Base-by-base conservation (phyloP, 1,140 invertebrate genomes). In the Hylyphantes graminicola region DNA sequence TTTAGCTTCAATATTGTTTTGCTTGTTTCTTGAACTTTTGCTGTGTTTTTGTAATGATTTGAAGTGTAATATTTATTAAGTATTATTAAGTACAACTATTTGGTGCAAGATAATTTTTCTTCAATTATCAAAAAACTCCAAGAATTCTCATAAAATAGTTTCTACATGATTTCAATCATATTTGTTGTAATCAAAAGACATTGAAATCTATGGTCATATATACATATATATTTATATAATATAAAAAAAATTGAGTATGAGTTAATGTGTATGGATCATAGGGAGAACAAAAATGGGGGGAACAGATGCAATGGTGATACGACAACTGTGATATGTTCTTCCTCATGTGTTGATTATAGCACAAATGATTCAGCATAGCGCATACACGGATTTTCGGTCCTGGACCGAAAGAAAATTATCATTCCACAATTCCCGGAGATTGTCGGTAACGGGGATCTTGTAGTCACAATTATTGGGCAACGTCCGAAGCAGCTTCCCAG, bases 281-380 rank as follows among this genome's bases (percentile, higher is more conserved):
- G 80, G 82, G 82, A 85, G 82, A 85, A 77, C 74, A 67, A 85
- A 76, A 72, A 78, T 55, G 70, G 84, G 75, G 75, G 86, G 85
- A 85, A 85, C 74, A 85, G 68, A 81, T 68, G 51, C 75, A 64
- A 74, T 85, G 85, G 85, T 85, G 85, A 85, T 85, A 85, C 75
- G 85, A 85, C 78, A 85, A 85, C 85, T 85, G 85, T 85, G 85
- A 85, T 85, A 85, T 81, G 85, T 85, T 85, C 78, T 85, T 85
- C 78, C 85, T 81, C 78, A 67, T 81, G 68, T 80, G 72, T 85
- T 77, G 55, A 77, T 77, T 70, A 55, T 85, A 77, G 74, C 82
- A 85, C 82, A 85, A 85, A 85, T 85, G 73, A 85, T 85, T 85
- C 73, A 68, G 73, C 55, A 73, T 82, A 50, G 78, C 78, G 54